Evolutionary conservation across 2,888 invertebrate species (phyloP), one percentile per base, ranked within the genome.

Genomic region (Microchrysa polita): DNA sequence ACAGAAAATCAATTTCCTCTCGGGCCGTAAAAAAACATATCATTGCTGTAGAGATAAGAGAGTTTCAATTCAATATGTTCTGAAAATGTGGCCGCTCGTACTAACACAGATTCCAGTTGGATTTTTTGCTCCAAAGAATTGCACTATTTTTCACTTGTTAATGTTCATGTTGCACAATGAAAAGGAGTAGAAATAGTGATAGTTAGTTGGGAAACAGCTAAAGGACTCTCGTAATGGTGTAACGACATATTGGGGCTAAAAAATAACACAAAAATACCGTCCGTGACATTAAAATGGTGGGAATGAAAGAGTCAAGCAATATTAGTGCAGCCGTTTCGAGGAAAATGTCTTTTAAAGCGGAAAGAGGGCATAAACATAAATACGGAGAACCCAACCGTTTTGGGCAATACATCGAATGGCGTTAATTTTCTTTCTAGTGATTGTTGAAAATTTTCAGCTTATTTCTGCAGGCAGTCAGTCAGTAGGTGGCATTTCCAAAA

Each of bases 21-120:
- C 48, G 48, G n/a, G 20, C n/a, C 48, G 65, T 48, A 48, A 65
- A n/a, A n/a, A 65, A 65, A 65, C 65, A 65, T 65, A 48, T 65
- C 48, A 65, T 65, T 65, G 65, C 65, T 48, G n/a, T n/a, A 14
- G 22, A 48, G 65, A 65, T 65, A 65, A 65, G 65, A 65, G 65
- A 22, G 48, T 65, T 48, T 48, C 40, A 20, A 65, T 16, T 65
- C 65, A 65, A 48, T 65, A 65, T n/a, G n/a, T n/a, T n/a, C 16
- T 61, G 1, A 20, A 48, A 65, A 65, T 65, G 65, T 65, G 65
- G 44, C 65, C 48, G 14, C 42, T 23, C 14, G 14, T 40, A 65
- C 48, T n/a, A n/a, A n/a, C 65, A 48, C 44, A 22, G 23, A 7
- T 5, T 34, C 27, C 27, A 34, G 20, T 20, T n/a, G n/a, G n/a